Conservation (phyloP, 2,888 invertebrate species). For the Flexamia atlantica region DNA sequence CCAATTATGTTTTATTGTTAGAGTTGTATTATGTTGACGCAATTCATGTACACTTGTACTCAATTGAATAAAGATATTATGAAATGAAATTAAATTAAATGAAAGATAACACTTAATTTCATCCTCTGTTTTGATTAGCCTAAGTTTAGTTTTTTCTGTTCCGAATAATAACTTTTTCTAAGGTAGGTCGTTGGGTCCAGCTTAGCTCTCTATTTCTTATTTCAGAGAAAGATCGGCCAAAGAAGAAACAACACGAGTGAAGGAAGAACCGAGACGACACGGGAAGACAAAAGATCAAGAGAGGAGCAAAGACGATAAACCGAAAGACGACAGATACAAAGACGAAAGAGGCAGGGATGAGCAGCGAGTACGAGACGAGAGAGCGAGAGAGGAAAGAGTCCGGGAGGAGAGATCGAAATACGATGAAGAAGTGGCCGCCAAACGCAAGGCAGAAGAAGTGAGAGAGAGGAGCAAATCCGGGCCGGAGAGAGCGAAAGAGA, state of each 20-base stretch:
- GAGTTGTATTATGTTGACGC: too few species aligned
- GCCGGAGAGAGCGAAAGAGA: slow-evolving; percentile 65
- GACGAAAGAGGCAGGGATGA: slow-evolving; percentile 74
- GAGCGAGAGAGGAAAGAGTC: slow-evolving; percentile 77
- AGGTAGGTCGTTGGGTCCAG: too few species aligned
- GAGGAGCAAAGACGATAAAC: slow-evolving; percentile 73
- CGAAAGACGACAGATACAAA: slow-evolving; percentile 71
- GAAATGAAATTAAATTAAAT: too few species aligned
- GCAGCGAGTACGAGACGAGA: slow-evolving; percentile 72
- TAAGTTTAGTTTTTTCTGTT: too few species aligned
- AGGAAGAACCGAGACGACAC: slow-evolving; percentile 71
- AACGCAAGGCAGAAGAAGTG: slow-evolving; percentile 69
- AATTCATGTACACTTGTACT: too few species aligned
- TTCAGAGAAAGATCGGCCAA: slow-evolving; percentile 70
- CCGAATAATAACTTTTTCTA: too few species aligned
- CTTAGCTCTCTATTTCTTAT: neutral
- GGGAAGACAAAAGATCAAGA: slow-evolving; percentile 54
- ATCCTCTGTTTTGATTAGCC: too few species aligned
- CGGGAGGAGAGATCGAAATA: slow-evolving; percentile 70
- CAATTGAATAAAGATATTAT: too few species aligned
- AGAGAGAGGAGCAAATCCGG: slow-evolving; percentile 63
- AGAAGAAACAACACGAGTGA: slow-evolving; percentile 73
- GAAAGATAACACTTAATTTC: too few species aligned
- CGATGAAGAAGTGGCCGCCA: slow-evolving; percentile 67
- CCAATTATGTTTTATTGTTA: too few species aligned